These are phyloP conservation scores for Clitarchus hookeri DNA, from an alignment of 2,888 invertebrate genomes.

Conservation along the genomic window DNA sequence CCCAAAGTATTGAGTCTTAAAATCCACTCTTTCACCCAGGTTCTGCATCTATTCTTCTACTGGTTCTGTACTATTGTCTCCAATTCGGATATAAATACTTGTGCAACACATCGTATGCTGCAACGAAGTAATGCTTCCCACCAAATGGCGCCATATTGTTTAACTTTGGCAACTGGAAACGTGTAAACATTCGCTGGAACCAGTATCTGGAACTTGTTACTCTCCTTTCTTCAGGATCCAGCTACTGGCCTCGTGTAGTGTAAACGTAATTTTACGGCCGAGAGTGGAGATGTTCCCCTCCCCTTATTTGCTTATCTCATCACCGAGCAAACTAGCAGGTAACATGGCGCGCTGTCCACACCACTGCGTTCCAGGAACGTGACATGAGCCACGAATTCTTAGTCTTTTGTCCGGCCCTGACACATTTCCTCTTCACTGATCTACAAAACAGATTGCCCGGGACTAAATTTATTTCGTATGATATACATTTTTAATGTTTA, in stretches of 20 bases:
- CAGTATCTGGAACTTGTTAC: background rate
- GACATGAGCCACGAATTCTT: no score
- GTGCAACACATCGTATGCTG: background rate
- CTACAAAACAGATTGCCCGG: no score
- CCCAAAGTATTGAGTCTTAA: background rate
- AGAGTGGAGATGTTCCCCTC: no score
- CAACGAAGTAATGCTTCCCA: background rate
- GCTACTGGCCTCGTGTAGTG: background rate
- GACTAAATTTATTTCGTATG: no score
- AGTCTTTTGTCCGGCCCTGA: no score
- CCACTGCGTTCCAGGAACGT: no score
- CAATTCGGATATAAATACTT: background rate
- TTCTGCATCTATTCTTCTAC: background rate
- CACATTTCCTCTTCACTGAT: no score
- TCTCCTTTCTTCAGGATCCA: background rate
- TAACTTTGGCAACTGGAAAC: background rate
- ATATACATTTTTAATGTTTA: no score
- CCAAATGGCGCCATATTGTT: background rate
- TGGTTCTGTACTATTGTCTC: background rate
- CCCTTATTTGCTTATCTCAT: no score
- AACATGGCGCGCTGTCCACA: no score
- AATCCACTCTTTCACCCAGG: background rate
- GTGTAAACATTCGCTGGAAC: background rate
- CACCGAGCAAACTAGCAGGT: no score
- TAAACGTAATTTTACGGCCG: background rate